Conservation (phyloP, 2,113 vertebrate species). For the Poeciliopsis occidentalis region DNA sequence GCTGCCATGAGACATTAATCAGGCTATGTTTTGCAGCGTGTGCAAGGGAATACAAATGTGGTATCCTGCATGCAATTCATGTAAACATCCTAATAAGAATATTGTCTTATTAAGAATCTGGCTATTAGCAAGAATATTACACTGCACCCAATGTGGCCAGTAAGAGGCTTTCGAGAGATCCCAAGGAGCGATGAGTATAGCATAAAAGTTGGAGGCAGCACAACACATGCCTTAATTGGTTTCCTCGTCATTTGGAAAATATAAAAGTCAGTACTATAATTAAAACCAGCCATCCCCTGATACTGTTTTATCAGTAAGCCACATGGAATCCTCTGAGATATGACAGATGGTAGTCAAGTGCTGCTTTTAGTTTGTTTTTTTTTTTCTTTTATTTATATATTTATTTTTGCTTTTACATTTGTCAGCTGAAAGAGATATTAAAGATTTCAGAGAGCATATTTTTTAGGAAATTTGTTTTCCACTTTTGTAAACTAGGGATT, state of each 20-base stretch:
- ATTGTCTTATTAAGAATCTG: neutral
- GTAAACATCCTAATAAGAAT: conserved; percentile 5
- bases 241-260: conserved; percentile 29
- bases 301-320: conserved; percentile 35
- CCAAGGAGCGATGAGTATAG: conserved; percentile 1
- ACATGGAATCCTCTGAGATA: conserved; percentile 26
- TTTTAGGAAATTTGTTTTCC: neutral
- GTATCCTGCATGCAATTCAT: neutral
- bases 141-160: conserved; percentile 10
- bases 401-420: neutral
- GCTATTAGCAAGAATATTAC: conserved; percentile 3
- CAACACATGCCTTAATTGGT: conserved; percentile 44
- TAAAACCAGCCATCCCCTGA: conserved; percentile 43
- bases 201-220: conserved; percentile 10
- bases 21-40: neutral
- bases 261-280: conserved; percentile 41
- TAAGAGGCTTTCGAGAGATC: conserved; percentile 13
- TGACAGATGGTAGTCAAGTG: conserved; percentile 42
- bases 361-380: neutral
- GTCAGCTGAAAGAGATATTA: neutral
- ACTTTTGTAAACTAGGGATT: neutral
- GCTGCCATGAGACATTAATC: neutral
- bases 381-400: too few species aligned
- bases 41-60: neutral
- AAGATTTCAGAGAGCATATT: neutral